These are phyloP conservation scores for Phrynocephalus forsythii DNA, from an alignment of 2,797 vertebrate genomes.

Conservation along the genomic window DNA sequence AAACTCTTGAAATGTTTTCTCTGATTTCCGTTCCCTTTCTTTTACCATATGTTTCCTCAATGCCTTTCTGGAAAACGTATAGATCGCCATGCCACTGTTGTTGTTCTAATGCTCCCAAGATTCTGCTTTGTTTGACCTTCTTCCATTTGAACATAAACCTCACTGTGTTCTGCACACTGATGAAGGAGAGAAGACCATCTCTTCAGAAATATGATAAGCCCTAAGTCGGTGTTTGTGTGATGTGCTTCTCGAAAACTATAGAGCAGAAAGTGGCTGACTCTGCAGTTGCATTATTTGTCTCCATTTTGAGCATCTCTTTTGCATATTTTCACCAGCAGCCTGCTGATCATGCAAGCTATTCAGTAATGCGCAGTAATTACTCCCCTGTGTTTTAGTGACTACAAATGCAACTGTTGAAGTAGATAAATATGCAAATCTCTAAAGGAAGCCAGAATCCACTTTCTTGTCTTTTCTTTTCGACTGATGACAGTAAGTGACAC, in stretches of 20 bases:
- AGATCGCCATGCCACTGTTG: not conserved
- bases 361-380: slow-evolving; percentile 56
- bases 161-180: slow-evolving; percentile 3
- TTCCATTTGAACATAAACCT: not conserved
- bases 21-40: not conserved
- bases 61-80: not conserved
- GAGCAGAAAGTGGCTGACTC: slow-evolving; percentile 57
- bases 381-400: slow-evolving; percentile 51
- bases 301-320: slow-evolving; percentile 46
- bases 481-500: slow-evolving; percentile 41
- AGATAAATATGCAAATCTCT: slow-evolving; percentile 62
- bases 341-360: slow-evolving; percentile 58
- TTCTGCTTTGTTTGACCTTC: not conserved
- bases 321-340: slow-evolving; percentile 54
- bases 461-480: slow-evolving; percentile 48
- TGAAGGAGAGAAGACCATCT: slow-evolving; percentile 4
- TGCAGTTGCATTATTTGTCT: slow-evolving; percentile 57
- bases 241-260: slow-evolving; percentile 39
- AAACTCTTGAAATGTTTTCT: slow-evolving; percentile 4
- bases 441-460: slow-evolving; percentile 51
- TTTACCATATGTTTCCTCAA: not conserved
- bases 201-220: not conserved
- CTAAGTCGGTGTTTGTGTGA: not conserved
- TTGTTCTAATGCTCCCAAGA: not conserved
- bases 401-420: slow-evolving; percentile 58